These are phyloP conservation scores for Tipula lateralis DNA, from an alignment of 2,888 invertebrate species.

Conservation along the genomic window DNA sequence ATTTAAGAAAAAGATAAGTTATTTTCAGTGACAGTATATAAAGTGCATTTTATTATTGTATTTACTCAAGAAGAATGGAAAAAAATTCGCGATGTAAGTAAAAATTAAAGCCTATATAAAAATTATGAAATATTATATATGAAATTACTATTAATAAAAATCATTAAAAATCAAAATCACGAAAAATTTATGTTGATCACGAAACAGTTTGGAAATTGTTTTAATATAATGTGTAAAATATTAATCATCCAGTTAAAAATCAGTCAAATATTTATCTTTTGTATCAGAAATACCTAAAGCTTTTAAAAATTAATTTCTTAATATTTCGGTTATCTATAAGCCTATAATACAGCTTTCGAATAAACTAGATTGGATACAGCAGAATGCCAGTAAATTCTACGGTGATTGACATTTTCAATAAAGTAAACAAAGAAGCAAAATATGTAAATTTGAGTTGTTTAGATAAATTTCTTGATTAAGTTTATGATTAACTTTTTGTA, in stretches of 20 bases:
- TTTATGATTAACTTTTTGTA: neutral
- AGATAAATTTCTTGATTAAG: neutral
- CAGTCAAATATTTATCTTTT: too few relatives aligned
- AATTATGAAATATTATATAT: neutral
- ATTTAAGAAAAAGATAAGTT: neutral
- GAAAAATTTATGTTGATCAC: too few relatives aligned
- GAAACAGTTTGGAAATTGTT: too few relatives aligned
- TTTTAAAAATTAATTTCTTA: too few relatives aligned
- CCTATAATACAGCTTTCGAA: too few relatives aligned
- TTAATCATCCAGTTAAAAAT: too few relatives aligned
- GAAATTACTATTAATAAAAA: neutral
- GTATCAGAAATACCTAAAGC: too few relatives aligned
- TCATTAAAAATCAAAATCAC: neutral
- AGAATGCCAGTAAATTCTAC: neutral
- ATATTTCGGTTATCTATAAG: too few relatives aligned
- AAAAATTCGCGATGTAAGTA: neutral
- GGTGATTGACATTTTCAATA: neutral
- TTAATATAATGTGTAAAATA: too few relatives aligned
- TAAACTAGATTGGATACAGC: neutral
- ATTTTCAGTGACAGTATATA: neutral
- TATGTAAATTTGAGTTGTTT: neutral
- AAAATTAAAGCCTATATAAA: neutral
- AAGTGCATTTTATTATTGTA: neutral
- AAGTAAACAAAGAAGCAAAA: neutral
- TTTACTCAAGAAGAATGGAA: neutral